A percentile compares a stretch with the other conserved stretches of the same genome.
Evolutionary conservation across 1,140 invertebrate species (phyloP).

Genomic region (Dryas iulia): DNA sequence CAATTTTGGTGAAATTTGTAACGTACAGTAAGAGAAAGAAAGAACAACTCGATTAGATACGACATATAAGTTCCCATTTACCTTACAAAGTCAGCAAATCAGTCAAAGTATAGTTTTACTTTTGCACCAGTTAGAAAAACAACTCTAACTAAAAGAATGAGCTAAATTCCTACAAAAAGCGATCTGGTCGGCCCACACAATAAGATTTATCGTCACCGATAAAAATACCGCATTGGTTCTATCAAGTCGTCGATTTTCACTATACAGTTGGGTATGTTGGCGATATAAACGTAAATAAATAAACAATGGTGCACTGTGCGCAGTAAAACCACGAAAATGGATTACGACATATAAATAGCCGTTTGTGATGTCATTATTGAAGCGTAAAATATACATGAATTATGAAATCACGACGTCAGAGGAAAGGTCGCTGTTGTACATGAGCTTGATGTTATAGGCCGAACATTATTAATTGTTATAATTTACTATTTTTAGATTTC

Average conservation of each 20-base stretch:
- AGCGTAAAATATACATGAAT: neutral
- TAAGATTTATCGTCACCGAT: slow-evolving; percentile 73
- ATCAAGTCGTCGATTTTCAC: slow-evolving; percentile 52
- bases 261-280: slow-evolving; percentile 22
- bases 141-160: slow-evolving; percentile 28
- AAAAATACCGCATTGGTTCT: slow-evolving; percentile 72
- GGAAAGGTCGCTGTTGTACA: neutral
- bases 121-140: neutral
- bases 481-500: no score
- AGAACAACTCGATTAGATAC: no score
- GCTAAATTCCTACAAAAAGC: slow-evolving; percentile 53
- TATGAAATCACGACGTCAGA: neutral
- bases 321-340: slow-evolving; percentile 41
- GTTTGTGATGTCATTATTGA: slow-evolving; percentile 30
- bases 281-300: slow-evolving; percentile 57
- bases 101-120: neutral
- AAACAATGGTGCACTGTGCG: slow-evolving; percentile 53
- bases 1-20: no score
- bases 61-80: neutral
- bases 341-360: slow-evolving; percentile 44
- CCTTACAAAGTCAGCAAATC: neutral
- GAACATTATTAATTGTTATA: no score
- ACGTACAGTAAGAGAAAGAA: no score
- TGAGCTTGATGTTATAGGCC: neutral
- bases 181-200: slow-evolving; percentile 62